A percentile compares a stretch with the other conserved stretches of the same genome.
These are phyloP conservation scores for Apistogramma diplotaenia DNA, from an alignment of 2,113 vertebrate species.

Conservation along the genomic window DNA sequence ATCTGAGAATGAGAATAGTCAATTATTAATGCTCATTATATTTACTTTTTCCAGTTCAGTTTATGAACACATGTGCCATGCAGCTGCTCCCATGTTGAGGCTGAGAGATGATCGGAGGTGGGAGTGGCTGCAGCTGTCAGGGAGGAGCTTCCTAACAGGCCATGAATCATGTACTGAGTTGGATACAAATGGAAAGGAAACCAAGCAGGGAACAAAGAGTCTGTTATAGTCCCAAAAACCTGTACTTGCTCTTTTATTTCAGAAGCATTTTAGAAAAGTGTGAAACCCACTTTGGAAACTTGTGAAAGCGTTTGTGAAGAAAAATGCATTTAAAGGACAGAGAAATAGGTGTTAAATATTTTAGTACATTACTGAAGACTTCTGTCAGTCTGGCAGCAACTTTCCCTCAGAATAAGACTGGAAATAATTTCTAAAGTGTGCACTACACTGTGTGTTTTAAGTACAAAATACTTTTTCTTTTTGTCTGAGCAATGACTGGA, in stretches of 20 bases:
- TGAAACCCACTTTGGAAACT: slow-evolving; percentile 28
- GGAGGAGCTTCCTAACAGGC: slow-evolving; percentile 28
- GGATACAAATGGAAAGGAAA: not conserved
- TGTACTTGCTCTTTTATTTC: not conserved
- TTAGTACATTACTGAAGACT: slow-evolving; percentile 27
- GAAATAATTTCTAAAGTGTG: slow-evolving; percentile 41
- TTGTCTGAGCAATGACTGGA: slow-evolving; percentile 45
- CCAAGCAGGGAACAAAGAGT: slow-evolving; percentile 1
- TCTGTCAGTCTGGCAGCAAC: slow-evolving; percentile 36
- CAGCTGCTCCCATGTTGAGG: slow-evolving; percentile 32
- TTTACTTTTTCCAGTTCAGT: slow-evolving; percentile 17
- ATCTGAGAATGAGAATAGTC: not conserved
- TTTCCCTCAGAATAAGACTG: slow-evolving; percentile 40
- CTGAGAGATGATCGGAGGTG: not conserved
- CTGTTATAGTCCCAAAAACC: slow-evolving; percentile 11
- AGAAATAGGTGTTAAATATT: slow-evolving; percentile 41
- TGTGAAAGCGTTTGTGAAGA: slow-evolving; percentile 47
- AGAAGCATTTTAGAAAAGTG: slow-evolving; percentile 6
- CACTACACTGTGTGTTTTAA: slow-evolving; percentile 32
- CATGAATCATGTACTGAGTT: slow-evolving; percentile 10
- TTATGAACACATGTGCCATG: slow-evolving; percentile 6
- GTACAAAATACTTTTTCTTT: slow-evolving; percentile 57
- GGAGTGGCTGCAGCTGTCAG: slow-evolving; percentile 37
- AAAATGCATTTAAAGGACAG: slow-evolving; percentile 9
- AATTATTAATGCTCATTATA: slow-evolving; percentile 16